phyloP scores from a whole-genome alignment of 2,113 vertebrate genomes.

The Catagonus wagneri region DNA sequence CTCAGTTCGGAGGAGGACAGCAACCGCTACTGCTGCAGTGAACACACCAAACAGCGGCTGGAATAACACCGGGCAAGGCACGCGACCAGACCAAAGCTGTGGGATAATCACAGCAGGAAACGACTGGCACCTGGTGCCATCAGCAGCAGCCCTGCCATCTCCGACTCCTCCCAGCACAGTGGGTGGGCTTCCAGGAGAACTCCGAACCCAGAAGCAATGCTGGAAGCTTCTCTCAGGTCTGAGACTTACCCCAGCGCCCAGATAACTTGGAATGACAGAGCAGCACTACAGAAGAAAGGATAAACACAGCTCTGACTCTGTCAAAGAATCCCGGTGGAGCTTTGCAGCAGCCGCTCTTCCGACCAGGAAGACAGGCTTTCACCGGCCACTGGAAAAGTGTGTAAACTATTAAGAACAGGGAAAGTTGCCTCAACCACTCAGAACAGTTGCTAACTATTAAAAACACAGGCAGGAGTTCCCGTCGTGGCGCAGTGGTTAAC shows the following conservation, averaged over 20 bases:
- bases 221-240: background rate
- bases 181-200: background rate
- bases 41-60: background rate
- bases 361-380: background rate
- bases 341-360: background rate
- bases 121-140: background rate
- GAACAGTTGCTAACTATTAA: background rate
- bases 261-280: background rate
- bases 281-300: background rate
- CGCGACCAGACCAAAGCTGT: background rate
- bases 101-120: background rate
- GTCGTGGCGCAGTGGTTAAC: too few species aligned
- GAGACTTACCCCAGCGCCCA: background rate
- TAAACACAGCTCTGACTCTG: background rate
- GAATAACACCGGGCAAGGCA: background rate
- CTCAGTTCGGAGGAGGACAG: background rate
- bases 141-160: background rate
- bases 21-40: background rate
- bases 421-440: background rate
- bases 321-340: background rate
- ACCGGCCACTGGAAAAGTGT: background rate
- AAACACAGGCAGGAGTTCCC: background rate
- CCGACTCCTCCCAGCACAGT: background rate
- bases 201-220: background rate
- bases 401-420: background rate